Evolutionary conservation across 1,140 invertebrate genomes (phyloP), one percentile per base, ranked within the genome.

Genomic region (Drosophila prosaltans): DNA sequence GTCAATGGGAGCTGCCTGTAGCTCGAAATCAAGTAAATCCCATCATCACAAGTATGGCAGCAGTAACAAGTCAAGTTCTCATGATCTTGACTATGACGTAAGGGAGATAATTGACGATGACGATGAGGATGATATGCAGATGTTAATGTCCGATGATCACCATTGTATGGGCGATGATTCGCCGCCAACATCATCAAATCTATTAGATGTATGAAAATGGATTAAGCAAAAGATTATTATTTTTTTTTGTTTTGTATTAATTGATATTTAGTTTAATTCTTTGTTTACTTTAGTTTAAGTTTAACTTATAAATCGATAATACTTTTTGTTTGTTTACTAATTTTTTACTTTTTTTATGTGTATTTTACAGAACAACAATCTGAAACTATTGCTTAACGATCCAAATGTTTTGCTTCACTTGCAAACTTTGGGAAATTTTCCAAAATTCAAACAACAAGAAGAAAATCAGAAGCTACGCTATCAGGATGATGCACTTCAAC

Each of bases 401-500:
- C 94, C 94, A 2, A 93, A 95, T 92, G 94, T 97, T 40, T 86
- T 97, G 65, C 93, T 95, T 30, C 95, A 96, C 71, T 91, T 96
- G 5, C 91, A 92, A 64, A 92, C 91, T 21, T 73, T 92, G 59
- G 91, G 92, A 54, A 95, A 94, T 65, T 91, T 95, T 24, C 91
- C 92, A 45, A 95, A 94, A 64, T 90, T 95, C 7, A 95, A 95
- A 89, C 94, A 94, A 45, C 94, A 94, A 62, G 96, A 96, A 80
- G 94, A 89, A 41, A 95, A 96, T 67, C 95, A 95, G 81, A 94
- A 95, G 92, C 93, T 95, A 58, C 95, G 95, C 69, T 94, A 95
- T 77, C 95, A 96, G 72, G 96, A 96, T 78, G 95, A 96, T 58
- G 96, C 96, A 80, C 96, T 97, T 92, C 95, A 97, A 85, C 95